Base-by-base conservation (phyloP, 2,797 vertebrate genomes). In the Sebastiscus albofasciatus region DNA sequence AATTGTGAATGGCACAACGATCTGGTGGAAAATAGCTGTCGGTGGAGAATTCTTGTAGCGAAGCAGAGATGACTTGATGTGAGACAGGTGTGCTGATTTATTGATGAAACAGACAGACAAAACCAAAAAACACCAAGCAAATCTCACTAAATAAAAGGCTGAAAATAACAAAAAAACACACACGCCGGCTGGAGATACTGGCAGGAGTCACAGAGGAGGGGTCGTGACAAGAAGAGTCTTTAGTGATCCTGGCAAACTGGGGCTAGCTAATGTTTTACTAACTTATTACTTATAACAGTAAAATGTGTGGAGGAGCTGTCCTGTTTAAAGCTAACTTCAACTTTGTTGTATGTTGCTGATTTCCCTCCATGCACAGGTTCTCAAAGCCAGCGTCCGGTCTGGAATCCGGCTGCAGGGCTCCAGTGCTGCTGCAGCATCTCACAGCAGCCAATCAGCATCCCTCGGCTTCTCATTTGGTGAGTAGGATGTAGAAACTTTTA, bases 381-480 rank as follows among this genome's bases (percentile, higher is more conserved):
- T 96, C 42, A 93, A 89, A 88, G 90, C 90, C 49, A 54, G 91
- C 31, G 42, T 94, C 55, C 90, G 70, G 69, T 75, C 92, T n/a
- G 95, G 94, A 5, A 67, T 95, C 77, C 74, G 95, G 73, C 91
- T 95, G 67, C 95, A 96, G 79, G 89, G 93, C 74, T 92, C 90
- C 61, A 70, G 77, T 42, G 80, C 94, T n/a, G 67, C 94, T 52
- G 83, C 90, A 64, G 82, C 89, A 3, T 65, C 82, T 18, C 72
- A 84, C 46, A 16, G 10, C 16, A 2, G 77, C 26, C 62, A 42
- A 27, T 14, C 54, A 3, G 22, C 81, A 11, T 18, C 87, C 1
- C 2, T 27, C 3, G 96, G 96, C 18, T 96, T 83, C 85, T 94
- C 85, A 0, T 97, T 97, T 80, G 95, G 96, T 97, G 70, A 88